Conservation (phyloP, 2,113 vertebrate species). For the Cyphomyrus discorhynchus region DNA sequence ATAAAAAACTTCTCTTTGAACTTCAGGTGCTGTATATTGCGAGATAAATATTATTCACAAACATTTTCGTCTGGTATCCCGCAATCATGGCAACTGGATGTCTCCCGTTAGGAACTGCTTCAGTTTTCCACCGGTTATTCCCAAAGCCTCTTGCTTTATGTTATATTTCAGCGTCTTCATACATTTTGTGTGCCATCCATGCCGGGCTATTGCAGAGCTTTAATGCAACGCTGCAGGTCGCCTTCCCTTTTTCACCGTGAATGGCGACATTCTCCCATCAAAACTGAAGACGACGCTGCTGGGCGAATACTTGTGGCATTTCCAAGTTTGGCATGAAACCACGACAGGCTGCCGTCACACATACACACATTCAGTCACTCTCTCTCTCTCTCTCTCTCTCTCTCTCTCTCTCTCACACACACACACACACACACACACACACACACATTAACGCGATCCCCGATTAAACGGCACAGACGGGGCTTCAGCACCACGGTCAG, state of each 20-base stretch:
- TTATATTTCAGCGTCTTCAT: slow-evolving; percentile 35
- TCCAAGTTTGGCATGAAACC: slow-evolving; percentile 4
- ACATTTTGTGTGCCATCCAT: slow-evolving; percentile 27
- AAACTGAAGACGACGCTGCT: neutral
- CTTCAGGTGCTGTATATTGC: slow-evolving; percentile 24
- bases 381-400: neutral
- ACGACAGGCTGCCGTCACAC: neutral
- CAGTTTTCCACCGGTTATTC: neutral
- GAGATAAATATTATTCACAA: slow-evolving; percentile 22
- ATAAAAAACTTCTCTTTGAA: slow-evolving; percentile 30
- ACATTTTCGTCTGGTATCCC: slow-evolving; percentile 29
- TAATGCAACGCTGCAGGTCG: neutral
- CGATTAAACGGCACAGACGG: neutral
- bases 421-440: neutral
- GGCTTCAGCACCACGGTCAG: slow-evolving; percentile 46
- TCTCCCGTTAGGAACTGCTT: neutral
- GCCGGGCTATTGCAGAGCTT: neutral
- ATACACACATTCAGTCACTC: neutral
- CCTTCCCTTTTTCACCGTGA: neutral
- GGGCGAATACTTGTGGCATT: neutral
- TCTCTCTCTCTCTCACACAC: neutral
- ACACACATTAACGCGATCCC: neutral
- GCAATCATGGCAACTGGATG: slow-evolving; percentile 29
- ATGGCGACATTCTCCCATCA: neutral
- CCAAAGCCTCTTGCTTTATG: neutral